phyloP scores from a whole-genome alignment of 2,797 vertebrate genomes.

The Cephalopachus bancanus region DNA sequence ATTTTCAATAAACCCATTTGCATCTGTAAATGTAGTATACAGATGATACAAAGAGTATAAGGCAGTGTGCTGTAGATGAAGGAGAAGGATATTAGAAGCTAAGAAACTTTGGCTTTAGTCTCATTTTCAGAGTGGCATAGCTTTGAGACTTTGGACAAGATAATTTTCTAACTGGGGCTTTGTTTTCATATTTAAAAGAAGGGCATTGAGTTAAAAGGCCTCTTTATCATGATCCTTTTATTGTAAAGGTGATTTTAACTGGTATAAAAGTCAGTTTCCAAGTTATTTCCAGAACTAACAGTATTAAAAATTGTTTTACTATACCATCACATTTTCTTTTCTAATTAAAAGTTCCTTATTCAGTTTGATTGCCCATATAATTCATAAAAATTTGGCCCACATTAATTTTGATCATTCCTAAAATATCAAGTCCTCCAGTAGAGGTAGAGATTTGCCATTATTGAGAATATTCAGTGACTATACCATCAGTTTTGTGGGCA shows the following conservation, averaged over 20 bases:
- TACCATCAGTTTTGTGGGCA: not conserved
- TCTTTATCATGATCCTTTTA: slow-evolving; percentile 17
- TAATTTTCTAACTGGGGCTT: not conserved
- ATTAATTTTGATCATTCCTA: not conserved
- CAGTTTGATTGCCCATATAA: not conserved
- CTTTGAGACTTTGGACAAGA: slow-evolving; percentile 13
- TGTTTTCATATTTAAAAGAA: slow-evolving; percentile 30
- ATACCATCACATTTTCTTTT: not conserved
- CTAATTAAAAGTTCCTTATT: not conserved
- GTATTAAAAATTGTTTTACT: not conserved
- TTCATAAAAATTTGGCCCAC: not conserved
- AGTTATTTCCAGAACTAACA: slow-evolving; percentile 20
- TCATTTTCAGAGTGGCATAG: not conserved
- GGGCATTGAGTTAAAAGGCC: slow-evolving; percentile 15
- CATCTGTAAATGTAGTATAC: not conserved
- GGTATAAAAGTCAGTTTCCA: not conserved
- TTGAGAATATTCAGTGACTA: not conserved
- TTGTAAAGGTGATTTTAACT: not conserved
- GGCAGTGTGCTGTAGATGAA: not conserved
- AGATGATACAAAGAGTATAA: not conserved
- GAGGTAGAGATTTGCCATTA: not conserved
- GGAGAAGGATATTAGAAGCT: not conserved
- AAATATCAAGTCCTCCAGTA: not conserved
- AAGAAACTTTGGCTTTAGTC: not conserved
- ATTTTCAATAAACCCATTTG: slow-evolving; percentile 35